Evolutionary conservation across 2,888 invertebrate species (phyloP), one percentile per base, ranked within the genome.

Genomic region (Oxyteleia sp.): DNA sequence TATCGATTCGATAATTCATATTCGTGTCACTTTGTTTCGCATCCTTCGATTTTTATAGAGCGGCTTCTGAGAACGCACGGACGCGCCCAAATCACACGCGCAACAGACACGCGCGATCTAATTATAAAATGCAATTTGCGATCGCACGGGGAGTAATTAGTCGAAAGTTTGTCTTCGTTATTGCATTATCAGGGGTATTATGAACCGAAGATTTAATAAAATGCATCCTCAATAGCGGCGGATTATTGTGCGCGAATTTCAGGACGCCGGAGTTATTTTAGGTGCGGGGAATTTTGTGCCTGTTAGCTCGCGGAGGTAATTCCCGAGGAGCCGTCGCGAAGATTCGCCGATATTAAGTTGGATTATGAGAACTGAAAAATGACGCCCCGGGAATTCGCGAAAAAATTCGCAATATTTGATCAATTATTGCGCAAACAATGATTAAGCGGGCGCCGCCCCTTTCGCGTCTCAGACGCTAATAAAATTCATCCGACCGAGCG

Each of bases 1-100:
- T 75, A 78, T 84, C 71, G 79, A 79, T 74, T 79, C 23, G 75
- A 84, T 69, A 49, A 81, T 81, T 81, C 63, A 68, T 81, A 68
- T 74, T 63, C 68, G 74, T 63, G 61, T 81, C 74, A 74, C 45
- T 61, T 53, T 72, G 47, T 80, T 57, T 49, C 26, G 38, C 55
- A 45, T 74, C 74, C 16, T 43, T 51, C 11, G 4, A 13, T 59
- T 59, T 63, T 63, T 49, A 13, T 32, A 13, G 16, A 26, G n/a
- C 51, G n/a, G 35, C 32, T 20, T 38, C 26, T 11, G 11, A 5
- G 23, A 38, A 7, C 15, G 35, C 15, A 18, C 26, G 13, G 8
- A 11, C 2, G n/a, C 13, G 26, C 23, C 2, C 51, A 7, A 49
- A 35, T 11, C 16, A 10, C 4, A 15, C 49, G 29, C 55, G 32